Base-by-base conservation (phyloP, 1,140 invertebrate species). In the Andrena cerasifolii region DNA sequence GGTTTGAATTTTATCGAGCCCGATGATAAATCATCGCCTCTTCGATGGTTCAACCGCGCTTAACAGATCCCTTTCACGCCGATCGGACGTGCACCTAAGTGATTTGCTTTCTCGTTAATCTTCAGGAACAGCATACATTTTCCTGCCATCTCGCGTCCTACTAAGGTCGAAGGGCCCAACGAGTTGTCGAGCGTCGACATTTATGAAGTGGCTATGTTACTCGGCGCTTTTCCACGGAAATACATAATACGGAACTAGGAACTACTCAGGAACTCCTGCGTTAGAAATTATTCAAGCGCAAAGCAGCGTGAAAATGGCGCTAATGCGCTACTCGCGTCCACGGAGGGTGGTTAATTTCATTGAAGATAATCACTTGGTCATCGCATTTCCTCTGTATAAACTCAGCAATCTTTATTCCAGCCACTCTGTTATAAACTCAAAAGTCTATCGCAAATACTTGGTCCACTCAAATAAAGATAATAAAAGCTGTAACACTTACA, bases 71-170 rank as follows among this genome's bases (percentile, higher is more conserved):
- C 33, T 66, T 47, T 65, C 31, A 33, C 40, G 51, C 67, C 40
- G 40, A 5, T 10, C 65, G 33, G 73, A 31, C 76, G 67, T 61
- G 47, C 49, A 45, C 40, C 31, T 49, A 62, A 78, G 63, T 78
- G 79, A 82, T 83, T 82, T 71, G 79, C 70, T 72, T 65, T 71
- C 73, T 62, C 74, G 54, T 83, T 82, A 83, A 83, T 83, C 79
- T 78, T 45, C 40, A 47, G 47, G 26, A 1, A 59, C 47, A 18
- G 73, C 61, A 45, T 82, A 63, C 82, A 54, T 83, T 78, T 72
- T 71, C 65, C 56, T 8, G 36, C 43, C 33, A 56, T 40, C 40
- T 68, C 28, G 54, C 72, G 65, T 79, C 67, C 73, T 63, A 80
- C 63, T 36, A 45, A 61, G 51, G 61, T 18, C 49, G 53, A 49